phyloP scores from a whole-genome alignment of 2,797 vertebrate species.

The Sebastes hubbsi region DNA sequence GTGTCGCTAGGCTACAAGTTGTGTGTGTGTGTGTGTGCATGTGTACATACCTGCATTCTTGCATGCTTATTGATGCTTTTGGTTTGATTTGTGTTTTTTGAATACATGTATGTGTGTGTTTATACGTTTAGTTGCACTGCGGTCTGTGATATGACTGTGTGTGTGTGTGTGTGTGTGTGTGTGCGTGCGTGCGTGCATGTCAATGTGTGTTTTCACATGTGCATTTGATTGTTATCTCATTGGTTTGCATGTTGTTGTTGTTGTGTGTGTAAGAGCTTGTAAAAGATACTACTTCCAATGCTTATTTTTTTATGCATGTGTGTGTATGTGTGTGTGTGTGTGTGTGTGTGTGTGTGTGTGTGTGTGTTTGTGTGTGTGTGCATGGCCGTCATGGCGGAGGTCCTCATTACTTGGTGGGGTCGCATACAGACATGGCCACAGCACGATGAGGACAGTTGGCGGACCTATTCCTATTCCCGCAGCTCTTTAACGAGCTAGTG shows the following conservation, averaged over 20 bases:
- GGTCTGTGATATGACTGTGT: too few species aligned
- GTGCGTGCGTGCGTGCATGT: too few species aligned
- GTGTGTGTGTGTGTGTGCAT: background rate
- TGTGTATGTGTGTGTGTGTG: background rate
- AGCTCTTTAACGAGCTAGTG: constrained; percentile 83
- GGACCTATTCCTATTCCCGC: constrained; percentile 75
- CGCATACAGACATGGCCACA: constrained; percentile 73
- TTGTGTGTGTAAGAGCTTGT: constrained; percentile 13
- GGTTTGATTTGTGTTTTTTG: background rate
- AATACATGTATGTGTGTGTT: background rate
- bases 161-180: background rate
- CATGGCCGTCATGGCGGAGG: constrained; percentile 50
- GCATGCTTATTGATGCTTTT: background rate
- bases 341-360: background rate
- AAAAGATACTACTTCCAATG: constrained; percentile 8
- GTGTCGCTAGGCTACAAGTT: background rate
- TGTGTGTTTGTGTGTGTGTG: constrained; percentile 8
- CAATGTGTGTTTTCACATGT: background rate
- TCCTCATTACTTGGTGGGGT: constrained; percentile 80
- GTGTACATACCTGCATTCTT: background rate
- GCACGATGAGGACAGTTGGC: constrained; percentile 80
- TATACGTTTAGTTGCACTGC: background rate
- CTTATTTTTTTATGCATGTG: background rate
- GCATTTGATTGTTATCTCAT: background rate
- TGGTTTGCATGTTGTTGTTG: background rate